phyloP scores from a whole-genome alignment of 2,113 vertebrate genomes.

The Nyctibius bracteatus region DNA sequence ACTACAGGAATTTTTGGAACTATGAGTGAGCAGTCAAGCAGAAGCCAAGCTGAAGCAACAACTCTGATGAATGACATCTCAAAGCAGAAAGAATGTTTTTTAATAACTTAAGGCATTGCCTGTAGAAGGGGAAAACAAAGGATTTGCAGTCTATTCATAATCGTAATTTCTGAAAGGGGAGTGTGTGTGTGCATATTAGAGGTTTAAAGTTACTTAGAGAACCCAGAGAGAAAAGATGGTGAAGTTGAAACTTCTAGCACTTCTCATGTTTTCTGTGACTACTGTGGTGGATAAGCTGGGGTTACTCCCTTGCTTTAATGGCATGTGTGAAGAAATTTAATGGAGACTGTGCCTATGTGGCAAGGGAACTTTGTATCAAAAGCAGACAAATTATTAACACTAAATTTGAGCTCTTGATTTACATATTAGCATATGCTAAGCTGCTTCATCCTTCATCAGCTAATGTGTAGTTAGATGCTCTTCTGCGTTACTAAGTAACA shows the following conservation, averaged over 20 bases:
- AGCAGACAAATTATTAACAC: neutral
- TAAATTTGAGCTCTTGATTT: neutral
- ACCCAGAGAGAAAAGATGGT: neutral
- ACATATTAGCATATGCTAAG: neutral
- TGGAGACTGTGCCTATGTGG: neutral
- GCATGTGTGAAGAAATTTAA: neutral
- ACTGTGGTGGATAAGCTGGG: neutral
- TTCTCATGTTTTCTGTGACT: neutral
- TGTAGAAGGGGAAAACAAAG: neutral
- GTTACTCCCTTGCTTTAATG: neutral
- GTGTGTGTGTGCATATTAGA: neutral
- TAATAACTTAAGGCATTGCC: neutral
- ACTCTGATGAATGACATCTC: neutral
- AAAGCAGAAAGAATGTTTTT: neutral
- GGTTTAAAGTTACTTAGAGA: neutral
- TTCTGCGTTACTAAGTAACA: neutral
- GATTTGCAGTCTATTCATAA: neutral
- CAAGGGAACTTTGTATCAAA: neutral
- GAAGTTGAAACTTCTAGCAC: neutral
- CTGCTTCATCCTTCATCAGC: neutral
- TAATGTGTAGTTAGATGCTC: neutral
- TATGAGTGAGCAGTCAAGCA: neutral
- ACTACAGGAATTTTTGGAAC: neutral
- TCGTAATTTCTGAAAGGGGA: neutral
- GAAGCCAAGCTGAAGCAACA: neutral